A percentile compares a stretch with the other conserved stretches of the same genome.
phyloP scores from a whole-genome alignment of 1,140 invertebrate genomes.

The Ericerus pela region DNA sequence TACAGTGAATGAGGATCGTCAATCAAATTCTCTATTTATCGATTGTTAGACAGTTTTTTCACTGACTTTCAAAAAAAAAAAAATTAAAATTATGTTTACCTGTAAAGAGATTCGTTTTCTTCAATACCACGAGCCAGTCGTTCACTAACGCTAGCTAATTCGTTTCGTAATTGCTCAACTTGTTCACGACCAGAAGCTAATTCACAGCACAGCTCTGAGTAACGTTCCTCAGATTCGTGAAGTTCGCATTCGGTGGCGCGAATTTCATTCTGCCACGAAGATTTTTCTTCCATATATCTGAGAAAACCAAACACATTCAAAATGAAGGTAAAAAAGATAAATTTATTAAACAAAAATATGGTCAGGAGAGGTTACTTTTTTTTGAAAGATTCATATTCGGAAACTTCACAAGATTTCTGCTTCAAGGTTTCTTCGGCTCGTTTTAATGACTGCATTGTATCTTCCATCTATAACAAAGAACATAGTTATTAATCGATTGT shows the following conservation, averaged over 20 bases:
- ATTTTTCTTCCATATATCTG: conserved; percentile 37
- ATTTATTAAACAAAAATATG: conserved; percentile 1
- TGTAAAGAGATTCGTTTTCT: conserved; percentile 59
- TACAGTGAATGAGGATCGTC: too few relatives aligned
- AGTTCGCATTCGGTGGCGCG: conserved; percentile 43
- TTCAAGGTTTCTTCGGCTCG: conserved; percentile 54
- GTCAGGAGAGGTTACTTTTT: conserved; percentile 26
- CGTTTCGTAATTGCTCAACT: conserved; percentile 38
- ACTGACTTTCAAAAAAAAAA: too few relatives aligned
- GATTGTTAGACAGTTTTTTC: too few relatives aligned
- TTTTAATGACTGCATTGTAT: conserved; percentile 47
- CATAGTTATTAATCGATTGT: background rate
- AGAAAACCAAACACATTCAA: background rate
- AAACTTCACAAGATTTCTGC: conserved; percentile 47
- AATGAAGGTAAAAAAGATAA: background rate
- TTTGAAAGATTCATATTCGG: conserved; percentile 45
- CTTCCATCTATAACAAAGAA: conserved; percentile 38
- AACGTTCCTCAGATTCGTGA: conserved; percentile 44
- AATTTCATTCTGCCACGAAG: conserved; percentile 45
- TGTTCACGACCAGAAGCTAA: conserved; percentile 31
- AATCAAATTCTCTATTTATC: too few relatives aligned
- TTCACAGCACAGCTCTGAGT: conserved; percentile 38
- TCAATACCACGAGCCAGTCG: conserved; percentile 47
- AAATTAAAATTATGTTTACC: too few relatives aligned
- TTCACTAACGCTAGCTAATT: conserved; percentile 39